Base-by-base conservation (phyloP, 2,888 invertebrate species). In the Deilephila porcellus region DNA sequence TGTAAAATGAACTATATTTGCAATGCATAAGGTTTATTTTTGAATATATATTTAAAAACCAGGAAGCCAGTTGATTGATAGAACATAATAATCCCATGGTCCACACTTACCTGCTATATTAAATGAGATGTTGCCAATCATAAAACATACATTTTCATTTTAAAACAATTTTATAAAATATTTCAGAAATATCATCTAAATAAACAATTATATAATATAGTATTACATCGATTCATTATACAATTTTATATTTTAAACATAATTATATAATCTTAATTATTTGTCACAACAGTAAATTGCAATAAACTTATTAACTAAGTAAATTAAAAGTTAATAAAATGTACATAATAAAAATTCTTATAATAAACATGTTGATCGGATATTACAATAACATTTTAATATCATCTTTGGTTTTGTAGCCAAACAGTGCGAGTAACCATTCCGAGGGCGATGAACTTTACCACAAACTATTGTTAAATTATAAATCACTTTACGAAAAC, bases 381-480 rank as follows among this genome's bases (percentile, higher is more conserved):
- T 64, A 45, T 67, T 84, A 87, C 82, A 80, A 86, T 81, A 82
- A 83, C 78, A 84, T 87, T 87, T 56, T 88, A 91, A 92, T 91
- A 92, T 91, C 91, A 91, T 93, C 93, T 93, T 93, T 93, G 93
- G 93, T 92, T 90, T 90, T 80, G 84, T 83, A 82, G 79, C 87
- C 83, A 86, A 87, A 67, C 67, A 67, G 45, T 85, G 85, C 83
- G 78, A 79, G 76, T 78, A 80, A 85, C 83, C 84, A 84, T 84
- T 84, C 83, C 59, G 37, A 73, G 59, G 59, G 25, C 20, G 20
- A 20, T 17, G 53, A 4, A 62, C 17, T 32, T 60, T 5, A n/a
- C 29, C 25, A 29, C n/a, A 29, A 60, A 29, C 3, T 29, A 29
- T 7, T 29, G 14, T 29, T 5, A 5, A 32, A 0, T 32, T 32